Conservation (phyloP, 1,140 invertebrate genomes). For the honey bee (Apis mellifera) region DNA sequence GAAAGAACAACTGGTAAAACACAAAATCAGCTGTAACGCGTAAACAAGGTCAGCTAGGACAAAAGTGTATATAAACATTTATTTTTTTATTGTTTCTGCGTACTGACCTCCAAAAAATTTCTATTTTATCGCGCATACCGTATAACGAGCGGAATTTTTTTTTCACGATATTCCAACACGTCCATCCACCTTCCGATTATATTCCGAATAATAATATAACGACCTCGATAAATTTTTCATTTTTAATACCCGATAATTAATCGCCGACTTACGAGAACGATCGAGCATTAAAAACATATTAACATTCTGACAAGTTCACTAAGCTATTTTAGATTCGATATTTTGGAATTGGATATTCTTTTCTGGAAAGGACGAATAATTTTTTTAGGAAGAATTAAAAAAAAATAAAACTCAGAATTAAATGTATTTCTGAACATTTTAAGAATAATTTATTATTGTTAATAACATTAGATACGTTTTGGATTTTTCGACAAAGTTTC, state of each 20-base stretch:
- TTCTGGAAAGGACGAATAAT: too few relatives aligned
- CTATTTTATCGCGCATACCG: background rate
- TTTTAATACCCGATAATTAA: background rate
- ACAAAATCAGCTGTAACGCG: constrained; percentile 14
- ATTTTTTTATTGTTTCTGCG: constrained; percentile 33
- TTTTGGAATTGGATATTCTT: too few relatives aligned
- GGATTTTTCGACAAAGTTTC: too few relatives aligned
- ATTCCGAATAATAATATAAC: background rate
- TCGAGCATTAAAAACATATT: too few relatives aligned
- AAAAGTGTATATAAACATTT: constrained; percentile 33
- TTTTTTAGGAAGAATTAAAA: too few relatives aligned
- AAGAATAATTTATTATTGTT: too few relatives aligned
- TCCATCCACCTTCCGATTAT: background rate
- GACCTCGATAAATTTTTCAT: background rate
- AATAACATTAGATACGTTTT: too few relatives aligned
- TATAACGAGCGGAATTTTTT: background rate
- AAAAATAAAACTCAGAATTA: too few relatives aligned
- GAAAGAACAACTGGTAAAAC: constrained; percentile 28
- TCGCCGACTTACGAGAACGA: background rate
- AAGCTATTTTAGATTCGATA: too few relatives aligned
- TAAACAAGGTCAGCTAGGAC: constrained; percentile 31
- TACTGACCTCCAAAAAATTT: background rate
- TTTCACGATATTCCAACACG: too few relatives aligned
- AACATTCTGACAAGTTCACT: too few relatives aligned
- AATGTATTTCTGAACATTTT: too few relatives aligned